Evolutionary conservation across 2,888 invertebrate species (phyloP).

Genomic region (Kryphioiulus occultus): DNA sequence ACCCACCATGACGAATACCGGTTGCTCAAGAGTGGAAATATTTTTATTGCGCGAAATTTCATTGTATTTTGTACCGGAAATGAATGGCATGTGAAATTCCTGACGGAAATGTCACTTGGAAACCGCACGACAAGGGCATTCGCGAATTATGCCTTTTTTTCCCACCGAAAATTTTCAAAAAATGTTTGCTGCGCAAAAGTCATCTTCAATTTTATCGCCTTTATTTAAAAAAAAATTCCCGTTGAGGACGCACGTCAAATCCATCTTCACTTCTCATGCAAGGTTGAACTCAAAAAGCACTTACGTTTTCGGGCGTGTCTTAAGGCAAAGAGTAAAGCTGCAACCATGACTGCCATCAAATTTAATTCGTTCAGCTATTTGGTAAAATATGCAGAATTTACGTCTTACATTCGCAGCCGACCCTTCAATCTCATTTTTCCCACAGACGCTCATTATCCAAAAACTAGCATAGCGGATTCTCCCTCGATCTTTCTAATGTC

Average conservation of each 20-base stretch:
- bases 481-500: slow-evolving; percentile 46
- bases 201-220: background rate
- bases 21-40: background rate
- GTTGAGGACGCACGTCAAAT: background rate
- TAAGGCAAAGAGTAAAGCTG: background rate
- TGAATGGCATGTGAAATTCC: background rate
- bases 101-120: background rate
- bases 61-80: background rate
- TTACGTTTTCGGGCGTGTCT: background rate
- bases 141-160: background rate
- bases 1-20: background rate
- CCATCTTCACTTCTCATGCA: background rate
- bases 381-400: slow-evolving; percentile 6
- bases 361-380: slow-evolving; percentile 20
- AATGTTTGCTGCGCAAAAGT: background rate
- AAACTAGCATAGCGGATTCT: background rate
- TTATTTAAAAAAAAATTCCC: background rate
- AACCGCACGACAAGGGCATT: background rate
- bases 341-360: slow-evolving; percentile 26
- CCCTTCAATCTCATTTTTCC: background rate
- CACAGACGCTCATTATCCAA: slow-evolving; percentile 39
- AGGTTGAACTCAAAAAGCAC: background rate
- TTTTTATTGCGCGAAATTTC: background rate
- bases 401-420: background rate
- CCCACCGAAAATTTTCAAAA: background rate